Base-by-base conservation (phyloP, 2,888 invertebrate species). In the Drosophila lutescens region DNA sequence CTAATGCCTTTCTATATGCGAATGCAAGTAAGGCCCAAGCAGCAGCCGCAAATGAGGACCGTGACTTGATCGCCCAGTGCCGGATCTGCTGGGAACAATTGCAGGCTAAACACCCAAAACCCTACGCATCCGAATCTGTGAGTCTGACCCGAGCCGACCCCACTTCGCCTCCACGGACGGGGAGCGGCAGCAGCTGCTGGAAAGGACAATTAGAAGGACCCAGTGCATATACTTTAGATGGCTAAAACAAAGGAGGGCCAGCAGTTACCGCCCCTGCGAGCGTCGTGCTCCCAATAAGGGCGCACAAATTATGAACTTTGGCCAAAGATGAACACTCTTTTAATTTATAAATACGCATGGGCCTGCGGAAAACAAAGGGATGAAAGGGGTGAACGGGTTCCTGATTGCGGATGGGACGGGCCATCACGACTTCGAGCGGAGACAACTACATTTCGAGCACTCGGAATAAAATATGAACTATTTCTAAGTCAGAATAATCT, bases 271-370 rank as follows among this genome's bases (percentile, higher is more conserved):
- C 46, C n/a, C 26, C 30, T n/a, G 26, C 46, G 12, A 46, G n/a
- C 26, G 26, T 26, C 26, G 26, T 26, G 26, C 61, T 60, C 62
- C 74, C 76, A 79, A 82, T 78, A 70, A 82, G 79, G 77, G 78
- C 73, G 71, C 78, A 83, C 77, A 88, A 84, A 77, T 86, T 78
- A 79, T 79, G 76, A 89, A 86, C 84, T 83, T 81, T 78, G 75
- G 71, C 76, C 78, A 86, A 78, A 86, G 81, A 89, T 76, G 77
- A 81, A 81, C 84, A 78, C 65, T 79, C 78, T 88, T 88, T 89
- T 84, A 89, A 90, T 90, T 88, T 83, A 78, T 79, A 78, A 80
- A 78, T 73, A 75, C 50, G 51, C 66, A 60, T 43, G 60, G 44
- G 51, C 13, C 0, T 15, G 47, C 46, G 50, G 47, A 12, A 10